These are phyloP conservation scores for Spodoptera exigua DNA, from an alignment of 2,888 invertebrate species.

Conservation along the genomic window DNA sequence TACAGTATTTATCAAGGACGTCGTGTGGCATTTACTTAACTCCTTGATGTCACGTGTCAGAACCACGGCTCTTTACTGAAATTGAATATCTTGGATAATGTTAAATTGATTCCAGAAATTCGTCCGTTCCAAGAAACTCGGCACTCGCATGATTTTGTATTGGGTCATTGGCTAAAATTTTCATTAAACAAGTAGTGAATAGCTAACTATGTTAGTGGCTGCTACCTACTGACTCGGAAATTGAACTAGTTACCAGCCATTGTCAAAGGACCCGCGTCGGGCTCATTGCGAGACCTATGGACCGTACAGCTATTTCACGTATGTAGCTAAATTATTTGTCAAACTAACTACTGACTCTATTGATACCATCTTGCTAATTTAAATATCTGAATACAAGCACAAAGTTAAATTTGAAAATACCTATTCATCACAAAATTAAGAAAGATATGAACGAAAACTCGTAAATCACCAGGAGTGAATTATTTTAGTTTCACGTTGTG, in stretches of 20 bases:
- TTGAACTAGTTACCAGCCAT: conserved; percentile 20
- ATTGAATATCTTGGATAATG: neutral
- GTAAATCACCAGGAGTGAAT: conserved; percentile 43
- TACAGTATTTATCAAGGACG: too few relatives aligned
- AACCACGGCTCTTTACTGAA: too few relatives aligned
- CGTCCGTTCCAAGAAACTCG: neutral
- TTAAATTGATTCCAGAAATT: neutral
- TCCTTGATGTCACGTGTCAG: too few relatives aligned
- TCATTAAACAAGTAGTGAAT: conserved; percentile 3
- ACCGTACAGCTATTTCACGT: conserved; percentile 11
- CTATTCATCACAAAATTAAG: neutral
- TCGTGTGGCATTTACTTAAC: too few relatives aligned
- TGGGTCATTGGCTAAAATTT: conserved; percentile 23
- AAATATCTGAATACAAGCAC: neutral
- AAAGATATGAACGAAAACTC: conserved; percentile 25
- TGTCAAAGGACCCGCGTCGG: conserved; percentile 36
- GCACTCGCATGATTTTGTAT: neutral
- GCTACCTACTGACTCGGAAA: conserved; percentile 31
- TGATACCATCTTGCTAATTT: neutral
- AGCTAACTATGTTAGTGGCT: conserved; percentile 3
- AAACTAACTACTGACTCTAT: neutral
- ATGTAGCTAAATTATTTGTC: conserved; percentile 16
- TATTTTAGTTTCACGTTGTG: conserved; percentile 39
- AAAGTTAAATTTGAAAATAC: conserved; percentile 5
- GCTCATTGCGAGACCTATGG: conserved; percentile 36